A percentile compares a stretch with the other conserved stretches of the same genome.
These are phyloP conservation scores for Drosophila hamatofila DNA, from an alignment of 2,888 invertebrate genomes.

Conservation along the genomic window DNA sequence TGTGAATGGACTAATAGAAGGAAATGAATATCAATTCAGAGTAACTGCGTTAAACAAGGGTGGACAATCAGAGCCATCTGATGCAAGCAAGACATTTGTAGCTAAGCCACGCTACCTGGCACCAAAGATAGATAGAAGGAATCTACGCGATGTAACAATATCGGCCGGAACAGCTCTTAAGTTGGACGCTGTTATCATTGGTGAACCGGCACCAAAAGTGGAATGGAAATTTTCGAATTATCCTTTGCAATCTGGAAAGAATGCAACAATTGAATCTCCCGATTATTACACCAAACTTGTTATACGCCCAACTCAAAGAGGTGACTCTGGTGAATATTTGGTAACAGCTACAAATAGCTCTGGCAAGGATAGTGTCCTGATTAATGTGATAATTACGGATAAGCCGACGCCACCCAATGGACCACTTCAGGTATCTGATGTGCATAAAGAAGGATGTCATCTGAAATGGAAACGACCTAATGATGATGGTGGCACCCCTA, in stretches of 20 bases:
- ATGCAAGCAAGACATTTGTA: slow-evolving; percentile 92
- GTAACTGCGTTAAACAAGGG: slow-evolving; percentile 98
- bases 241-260: slow-evolving; percentile 89
- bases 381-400: slow-evolving; percentile 93
- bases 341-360: slow-evolving; percentile 94
- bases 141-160: slow-evolving; percentile 94
- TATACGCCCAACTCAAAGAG: slow-evolving; percentile 92
- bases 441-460: slow-evolving; percentile 96
- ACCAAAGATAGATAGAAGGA: slow-evolving; percentile 97
- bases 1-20: slow-evolving; percentile 96
- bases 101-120: slow-evolving; percentile 96
- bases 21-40: slow-evolving; percentile 98
- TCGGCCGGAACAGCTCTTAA: slow-evolving; percentile 97
- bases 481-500: slow-evolving; percentile 97
- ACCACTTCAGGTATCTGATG: slow-evolving; percentile 93
- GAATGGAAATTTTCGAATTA: slow-evolving; percentile 96
- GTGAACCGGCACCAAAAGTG: slow-evolving; percentile 97
- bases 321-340: slow-evolving; percentile 94
- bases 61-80: slow-evolving; percentile 96
- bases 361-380: slow-evolving; percentile 93
- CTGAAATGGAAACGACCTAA: slow-evolving; percentile 98
- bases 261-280: slow-evolving; percentile 92
- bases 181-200: slow-evolving; percentile 96
- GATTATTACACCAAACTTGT: slow-evolving; percentile 95
- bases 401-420: slow-evolving; percentile 96